Evolutionary conservation across 1,140 invertebrate genomes (phyloP).

Genomic region (Hycleus phaleratus): DNA sequence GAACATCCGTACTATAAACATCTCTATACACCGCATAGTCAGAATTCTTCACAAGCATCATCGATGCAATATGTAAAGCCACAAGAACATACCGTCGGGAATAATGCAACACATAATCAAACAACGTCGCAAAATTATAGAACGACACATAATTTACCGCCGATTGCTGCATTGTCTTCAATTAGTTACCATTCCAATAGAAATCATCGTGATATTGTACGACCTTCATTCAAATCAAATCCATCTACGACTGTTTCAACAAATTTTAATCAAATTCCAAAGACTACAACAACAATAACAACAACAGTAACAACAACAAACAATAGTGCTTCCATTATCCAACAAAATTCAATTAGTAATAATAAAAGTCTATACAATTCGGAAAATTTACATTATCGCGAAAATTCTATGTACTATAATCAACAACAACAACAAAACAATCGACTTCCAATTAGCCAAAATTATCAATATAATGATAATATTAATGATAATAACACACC

Average conservation of each 20-base stretch:
- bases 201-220: constrained; percentile 33
- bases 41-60: neutral
- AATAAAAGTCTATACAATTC: neutral
- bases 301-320: constrained; percentile 8
- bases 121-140: constrained; percentile 6
- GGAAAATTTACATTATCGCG: neutral
- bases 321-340: neutral
- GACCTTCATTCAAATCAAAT: constrained; percentile 11
- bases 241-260: constrained; percentile 10
- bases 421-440: constrained; percentile 13
- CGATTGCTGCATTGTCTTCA: constrained; percentile 44
- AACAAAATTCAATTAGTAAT: neutral
- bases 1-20: constrained; percentile 18
- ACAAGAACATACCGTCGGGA: neutral
- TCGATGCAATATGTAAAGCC: neutral
- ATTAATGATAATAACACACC: neutral
- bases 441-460: constrained; percentile 15
- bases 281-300: constrained; percentile 10
- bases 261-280: constrained; percentile 2
- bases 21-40: constrained; percentile 9
- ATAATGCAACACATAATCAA: neutral
- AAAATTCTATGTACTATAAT: neutral
- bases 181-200: constrained; percentile 42
- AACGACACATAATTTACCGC: constrained; percentile 47
- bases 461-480: constrained; percentile 8